These are phyloP conservation scores for Ostrea denselamellosa DNA, from an alignment of 1,140 invertebrate species.

Conservation along the genomic window DNA sequence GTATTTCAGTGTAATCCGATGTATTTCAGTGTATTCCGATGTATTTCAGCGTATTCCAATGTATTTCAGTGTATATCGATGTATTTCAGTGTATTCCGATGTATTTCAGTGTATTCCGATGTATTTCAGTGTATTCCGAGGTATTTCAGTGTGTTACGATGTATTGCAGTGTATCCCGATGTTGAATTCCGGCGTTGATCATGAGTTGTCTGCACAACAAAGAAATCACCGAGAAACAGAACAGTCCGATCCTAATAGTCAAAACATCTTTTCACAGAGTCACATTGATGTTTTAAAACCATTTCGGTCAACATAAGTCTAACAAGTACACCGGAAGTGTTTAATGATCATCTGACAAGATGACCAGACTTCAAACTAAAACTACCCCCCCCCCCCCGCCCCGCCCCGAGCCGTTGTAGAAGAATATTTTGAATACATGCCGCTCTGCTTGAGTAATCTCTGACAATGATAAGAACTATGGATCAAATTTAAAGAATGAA, in stretches of 20 bases:
- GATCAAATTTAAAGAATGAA: slow-evolving; percentile 50
- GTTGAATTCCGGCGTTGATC: slow-evolving; percentile 37
- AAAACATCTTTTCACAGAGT: slow-evolving; percentile 48
- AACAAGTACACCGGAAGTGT: slow-evolving; percentile 68
- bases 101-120: no score
- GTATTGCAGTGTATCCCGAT: slow-evolving; percentile 41
- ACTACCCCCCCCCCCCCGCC: slow-evolving; percentile 60
- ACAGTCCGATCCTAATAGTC: slow-evolving; percentile 3
- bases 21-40: no score
- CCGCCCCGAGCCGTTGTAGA: slow-evolving; percentile 72
- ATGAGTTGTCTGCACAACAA: slow-evolving; percentile 47
- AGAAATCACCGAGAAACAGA: slow-evolving; percentile 45
- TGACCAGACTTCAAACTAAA: slow-evolving; percentile 62
- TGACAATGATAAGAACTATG: slow-evolving; percentile 72
- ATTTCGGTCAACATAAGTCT: slow-evolving; percentile 26
- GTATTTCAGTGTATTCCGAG: no score
- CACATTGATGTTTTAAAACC: slow-evolving; percentile 52
- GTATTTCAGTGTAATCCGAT: no score
- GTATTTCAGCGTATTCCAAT: no score
- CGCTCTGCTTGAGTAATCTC: slow-evolving; percentile 70
- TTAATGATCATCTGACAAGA: slow-evolving; percentile 66
- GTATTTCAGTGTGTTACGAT: no score
- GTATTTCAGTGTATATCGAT: no score
- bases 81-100: no score
- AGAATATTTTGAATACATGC: slow-evolving; percentile 73